These are phyloP conservation scores for Crotalus tigris DNA, from an alignment of 2,113 vertebrate species.

Conservation along the genomic window DNA sequence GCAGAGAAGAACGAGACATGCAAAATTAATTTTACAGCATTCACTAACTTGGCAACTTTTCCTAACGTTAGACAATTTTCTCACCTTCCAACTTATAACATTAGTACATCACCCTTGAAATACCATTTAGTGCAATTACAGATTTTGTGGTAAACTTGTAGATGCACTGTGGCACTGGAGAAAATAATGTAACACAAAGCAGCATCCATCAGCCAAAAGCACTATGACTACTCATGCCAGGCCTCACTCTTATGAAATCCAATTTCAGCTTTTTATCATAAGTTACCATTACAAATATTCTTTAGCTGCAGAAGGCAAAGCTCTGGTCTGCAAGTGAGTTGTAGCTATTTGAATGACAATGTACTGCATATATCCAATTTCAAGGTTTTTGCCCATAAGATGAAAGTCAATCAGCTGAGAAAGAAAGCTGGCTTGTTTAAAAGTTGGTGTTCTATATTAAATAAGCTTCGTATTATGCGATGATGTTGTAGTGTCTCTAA, in stretches of 20 bases:
- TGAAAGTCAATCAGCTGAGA: slow-evolving; percentile 34
- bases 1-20: background rate
- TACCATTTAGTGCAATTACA: slow-evolving; percentile 46
- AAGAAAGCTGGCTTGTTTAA: background rate
- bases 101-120: slow-evolving; percentile 54
- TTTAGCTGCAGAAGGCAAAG: slow-evolving; percentile 34
- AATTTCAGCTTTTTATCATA: slow-evolving; percentile 46
- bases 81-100: slow-evolving; percentile 23
- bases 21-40: background rate
- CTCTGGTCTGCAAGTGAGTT: slow-evolving; percentile 7
- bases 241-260: slow-evolving; percentile 33
- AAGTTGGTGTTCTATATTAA: background rate
- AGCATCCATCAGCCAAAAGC: slow-evolving; percentile 36
- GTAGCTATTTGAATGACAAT: slow-evolving; percentile 14
- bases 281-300: slow-evolving; percentile 43
- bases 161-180: slow-evolving; percentile 1
- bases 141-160: slow-evolving; percentile 23
- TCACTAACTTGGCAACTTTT: slow-evolving; percentile 23
- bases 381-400: slow-evolving; percentile 13
- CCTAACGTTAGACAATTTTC: background rate
- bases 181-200: slow-evolving; percentile 46
- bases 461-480: slow-evolving; percentile 30
- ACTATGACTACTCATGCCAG: slow-evolving; percentile 15
- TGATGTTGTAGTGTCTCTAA: slow-evolving; percentile 25
- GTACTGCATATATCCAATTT: slow-evolving; percentile 3